Evolutionary conservation across 1,140 invertebrate species (phyloP), one percentile per base, ranked within the genome.

Genomic region (Cydia strobilella): DNA sequence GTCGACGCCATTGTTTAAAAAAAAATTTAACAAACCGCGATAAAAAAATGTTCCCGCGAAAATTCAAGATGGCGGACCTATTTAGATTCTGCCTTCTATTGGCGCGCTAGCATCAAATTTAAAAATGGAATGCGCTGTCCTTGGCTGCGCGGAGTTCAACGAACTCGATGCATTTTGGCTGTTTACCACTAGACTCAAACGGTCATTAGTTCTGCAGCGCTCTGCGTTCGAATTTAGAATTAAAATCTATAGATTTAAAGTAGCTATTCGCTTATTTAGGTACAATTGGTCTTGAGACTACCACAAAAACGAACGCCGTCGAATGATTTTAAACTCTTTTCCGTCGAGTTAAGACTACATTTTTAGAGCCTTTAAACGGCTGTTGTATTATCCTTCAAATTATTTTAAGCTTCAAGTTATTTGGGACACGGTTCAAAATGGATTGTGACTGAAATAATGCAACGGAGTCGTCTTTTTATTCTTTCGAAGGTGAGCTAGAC

Each of bases 101-200:
- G 86, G 85, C 83, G 85, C 83, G 84, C 85, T 88, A 88, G 86
- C 82, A 82, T 87, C 88, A 88, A 89, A 90, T 92, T 92, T 90
- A 90, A 91, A 92, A 92, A 92, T 88, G 88, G 88, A 92, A 91
- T 92, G 89, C 89, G 87, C 88, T 92, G 90, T 92, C 90, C 90
- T 92, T 92, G 90, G 90, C 81, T 23, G 85, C 75, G 80, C 81
- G 72, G 82, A 82, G 90, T 90, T 92, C 90, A 85, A 90, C 85
- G 88, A 92, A 89, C 90, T 90, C 89, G 89, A 90, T 92, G 90
- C 90, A 92, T 92, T 92, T 92, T 85, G 90, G 90, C 86, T 85
- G 85, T 92, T 92, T 89, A 79, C 35, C 23, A 65, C 73, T 77
- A 78, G 76, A 79, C 77, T 74, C 65, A 69, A 84, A 90, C 82